These are phyloP conservation scores for Brachionus rubens DNA, from an alignment of 1,140 invertebrate species.

Conservation along the genomic window DNA sequence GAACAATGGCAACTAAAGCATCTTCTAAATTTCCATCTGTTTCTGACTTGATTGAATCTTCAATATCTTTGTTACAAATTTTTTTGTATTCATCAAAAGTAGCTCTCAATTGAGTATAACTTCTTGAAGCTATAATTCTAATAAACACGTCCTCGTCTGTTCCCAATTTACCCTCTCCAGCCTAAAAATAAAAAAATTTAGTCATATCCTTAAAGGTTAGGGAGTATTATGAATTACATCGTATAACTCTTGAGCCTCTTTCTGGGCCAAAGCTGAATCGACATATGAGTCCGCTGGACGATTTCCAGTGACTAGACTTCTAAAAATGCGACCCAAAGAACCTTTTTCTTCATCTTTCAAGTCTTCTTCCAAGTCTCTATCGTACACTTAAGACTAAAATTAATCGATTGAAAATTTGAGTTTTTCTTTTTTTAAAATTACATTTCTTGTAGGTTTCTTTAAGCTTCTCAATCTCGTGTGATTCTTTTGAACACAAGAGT, in stretches of 20 bases:
- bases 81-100: slow-evolving; percentile 10
- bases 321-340: neutral
- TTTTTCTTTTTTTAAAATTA: neutral
- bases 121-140: too few relatives aligned
- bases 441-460: neutral
- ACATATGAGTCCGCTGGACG: neutral
- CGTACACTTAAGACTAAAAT: neutral
- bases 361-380: slow-evolving; percentile 15
- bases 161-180: too few relatives aligned
- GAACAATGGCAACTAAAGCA: too few relatives aligned
- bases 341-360: slow-evolving; percentile 15
- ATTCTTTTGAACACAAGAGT: slow-evolving; percentile 6
- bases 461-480: too few relatives aligned
- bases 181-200: too few relatives aligned
- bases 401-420: neutral
- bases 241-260: slow-evolving; percentile 19
- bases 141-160: too few relatives aligned
- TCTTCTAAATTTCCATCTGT: too few relatives aligned
- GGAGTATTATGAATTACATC: too few relatives aligned
- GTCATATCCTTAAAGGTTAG: too few relatives aligned
- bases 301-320: neutral
- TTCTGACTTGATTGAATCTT: slow-evolving; percentile 2
- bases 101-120: too few relatives aligned
- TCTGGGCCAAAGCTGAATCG: neutral
- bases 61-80: slow-evolving; percentile 5